These are phyloP conservation scores for Tachystola acroxantha DNA, from an alignment of 2,888 invertebrate species.

Conservation along the genomic window DNA sequence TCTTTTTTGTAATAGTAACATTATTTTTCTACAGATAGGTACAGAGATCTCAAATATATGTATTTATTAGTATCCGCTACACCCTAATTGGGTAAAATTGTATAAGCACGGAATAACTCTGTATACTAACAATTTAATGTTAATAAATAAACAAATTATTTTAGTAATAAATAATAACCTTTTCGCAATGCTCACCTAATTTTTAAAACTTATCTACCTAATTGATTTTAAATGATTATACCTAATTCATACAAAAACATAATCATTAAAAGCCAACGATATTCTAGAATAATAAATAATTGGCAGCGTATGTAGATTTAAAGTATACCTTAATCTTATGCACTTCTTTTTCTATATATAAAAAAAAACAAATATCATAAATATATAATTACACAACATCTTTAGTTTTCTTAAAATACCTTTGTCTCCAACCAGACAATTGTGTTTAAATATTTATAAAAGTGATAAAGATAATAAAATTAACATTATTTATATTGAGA, in stretches of 20 bases:
- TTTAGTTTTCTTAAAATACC: too few species aligned
- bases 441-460: too few species aligned
- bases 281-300: background rate
- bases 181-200: conserved; percentile 30
- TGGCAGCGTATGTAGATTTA: conserved; percentile 7
- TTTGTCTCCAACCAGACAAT: too few species aligned
- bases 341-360: too few species aligned
- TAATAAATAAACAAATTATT: background rate
- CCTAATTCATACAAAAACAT: conserved; percentile 1
- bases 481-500: too few species aligned
- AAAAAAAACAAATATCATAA: too few species aligned
- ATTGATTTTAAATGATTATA: conserved; percentile 3
- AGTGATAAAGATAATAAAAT: too few species aligned
- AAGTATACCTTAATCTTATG: background rate
- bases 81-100: background rate
- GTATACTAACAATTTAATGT: background rate
- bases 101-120: too few species aligned
- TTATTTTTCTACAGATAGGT: conserved; percentile 13
- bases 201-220: background rate
- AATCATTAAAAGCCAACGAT: conserved; percentile 4
- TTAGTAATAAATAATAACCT: conserved; percentile 20
- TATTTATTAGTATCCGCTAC: conserved; percentile 1
- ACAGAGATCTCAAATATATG: conserved; percentile 6
- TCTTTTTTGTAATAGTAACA: conserved; percentile 26
- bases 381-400: too few species aligned